These are phyloP conservation scores for Leptinotarsa texana DNA, from an alignment of 1,140 invertebrate genomes.

Conservation along the genomic window DNA sequence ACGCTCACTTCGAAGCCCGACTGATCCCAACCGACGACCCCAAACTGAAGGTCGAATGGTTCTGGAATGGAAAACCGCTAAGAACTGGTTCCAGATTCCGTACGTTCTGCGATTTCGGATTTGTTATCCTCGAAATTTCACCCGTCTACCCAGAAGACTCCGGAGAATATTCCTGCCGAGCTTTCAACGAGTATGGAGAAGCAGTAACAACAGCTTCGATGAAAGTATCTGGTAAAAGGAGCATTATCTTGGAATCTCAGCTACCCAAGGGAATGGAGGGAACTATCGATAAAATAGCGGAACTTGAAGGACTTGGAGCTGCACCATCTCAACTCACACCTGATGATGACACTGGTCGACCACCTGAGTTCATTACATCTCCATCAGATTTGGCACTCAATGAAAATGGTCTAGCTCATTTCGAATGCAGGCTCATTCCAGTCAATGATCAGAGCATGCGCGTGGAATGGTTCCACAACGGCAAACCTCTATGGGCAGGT, in stretches of 20 bases:
- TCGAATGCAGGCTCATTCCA: conserved; percentile 88
- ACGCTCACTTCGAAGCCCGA: conserved; percentile 92
- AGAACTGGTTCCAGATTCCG: conserved; percentile 88
- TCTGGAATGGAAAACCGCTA: conserved; percentile 89
- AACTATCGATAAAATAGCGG: conserved; percentile 91
- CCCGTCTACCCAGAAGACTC: conserved; percentile 94
- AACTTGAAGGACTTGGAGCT: conserved; percentile 83
- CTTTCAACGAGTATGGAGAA: conserved; percentile 88
- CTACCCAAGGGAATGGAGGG: conserved; percentile 90
- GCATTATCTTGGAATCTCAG: conserved; percentile 90
- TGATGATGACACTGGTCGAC: conserved; percentile 85
- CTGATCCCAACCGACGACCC: conserved; percentile 92
- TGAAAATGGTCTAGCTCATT: conserved; percentile 90
- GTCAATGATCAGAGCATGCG: conserved; percentile 89
- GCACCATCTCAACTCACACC: conserved; percentile 63
- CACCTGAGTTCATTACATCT: conserved; percentile 90
- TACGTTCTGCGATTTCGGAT: conserved; percentile 94
- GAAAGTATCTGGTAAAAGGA: conserved; percentile 88
- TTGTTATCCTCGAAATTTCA: conserved; percentile 91
- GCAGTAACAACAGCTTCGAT: conserved; percentile 90
- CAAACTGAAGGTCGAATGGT: conserved; percentile 93
- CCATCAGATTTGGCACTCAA: conserved; percentile 81
- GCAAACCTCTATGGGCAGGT: conserved; percentile 83
- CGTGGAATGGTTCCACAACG: conserved; percentile 97
- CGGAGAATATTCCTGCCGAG: conserved; percentile 90